Base-by-base conservation (phyloP, 2,888 invertebrate species). In the Coleophora flavipennella region DNA sequence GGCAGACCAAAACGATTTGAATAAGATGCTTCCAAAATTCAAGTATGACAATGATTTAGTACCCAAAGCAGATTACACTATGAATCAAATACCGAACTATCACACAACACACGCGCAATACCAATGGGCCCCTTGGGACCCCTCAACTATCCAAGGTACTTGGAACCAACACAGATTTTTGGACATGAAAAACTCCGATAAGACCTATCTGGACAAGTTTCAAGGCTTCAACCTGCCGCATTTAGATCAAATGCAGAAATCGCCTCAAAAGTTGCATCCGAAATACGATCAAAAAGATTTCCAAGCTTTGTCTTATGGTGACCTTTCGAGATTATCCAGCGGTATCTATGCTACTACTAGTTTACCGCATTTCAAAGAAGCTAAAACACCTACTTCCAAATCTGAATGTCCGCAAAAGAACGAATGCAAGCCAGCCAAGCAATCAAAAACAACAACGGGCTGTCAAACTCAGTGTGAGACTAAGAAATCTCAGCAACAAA, bases 61-160 rank as follows among this genome's bases (percentile, higher is more conserved):
- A 11, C 84, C 87, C 0, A 88, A 88, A 56, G 81, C 90, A 0
- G 90, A 90, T 52, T 90, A 89, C 52, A 67, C 87, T 1, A 85
- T 87, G 68, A 90, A 90, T 67, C 89, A 90, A 52, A 85, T 90
- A 37, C 89, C 90, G 1, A 91, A 90, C 57, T 91, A 90, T 55
- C 89, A 89, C 56, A 86, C 89, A 35, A 85, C 88, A 0, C 86
- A 86, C 45, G 70, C 84, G 0, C 90, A 90, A 56, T 90, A 90
- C 51, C 87, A 87, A 53, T 90, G 90, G 85, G 89, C 90, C 20
- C 79, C 81, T 1, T 88, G 88, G 88, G 87, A 88, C 48, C 77
- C 79, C 13, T 60, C 81, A 8, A 62, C 87, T 14, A 57, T 87
- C 38, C 83, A 79, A 40, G 64, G 74, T 42, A 69, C 86, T 0